These are phyloP conservation scores for Trachelus stipa DNA, from an alignment of 2,888 invertebrate species.

Conservation along the genomic window DNA sequence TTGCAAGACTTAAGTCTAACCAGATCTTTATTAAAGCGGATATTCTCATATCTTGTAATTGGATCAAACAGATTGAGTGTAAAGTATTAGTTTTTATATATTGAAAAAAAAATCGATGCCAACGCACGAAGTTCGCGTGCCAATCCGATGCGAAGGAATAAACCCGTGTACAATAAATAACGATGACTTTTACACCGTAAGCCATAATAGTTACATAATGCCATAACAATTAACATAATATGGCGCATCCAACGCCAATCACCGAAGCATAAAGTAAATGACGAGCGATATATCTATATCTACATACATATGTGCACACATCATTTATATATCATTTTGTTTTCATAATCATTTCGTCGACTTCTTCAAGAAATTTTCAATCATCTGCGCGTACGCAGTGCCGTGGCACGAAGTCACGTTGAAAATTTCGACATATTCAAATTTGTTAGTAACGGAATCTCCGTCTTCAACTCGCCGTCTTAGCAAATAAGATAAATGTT, in stretches of 20 bases:
- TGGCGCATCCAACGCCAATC: constrained; percentile 25
- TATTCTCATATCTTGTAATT: not conserved
- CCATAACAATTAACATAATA: constrained; percentile 62
- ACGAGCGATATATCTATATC: constrained; percentile 25
- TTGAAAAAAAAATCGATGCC: not conserved
- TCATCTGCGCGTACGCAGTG: not conserved
- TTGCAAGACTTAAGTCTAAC: not conserved
- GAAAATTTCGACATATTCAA: not conserved
- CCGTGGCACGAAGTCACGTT: not conserved
- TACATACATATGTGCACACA: not conserved
- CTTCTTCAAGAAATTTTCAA: not conserved
- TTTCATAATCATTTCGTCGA: not conserved
- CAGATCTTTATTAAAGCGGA: not conserved
- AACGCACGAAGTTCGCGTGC: not conserved
- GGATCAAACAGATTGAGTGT: not conserved
- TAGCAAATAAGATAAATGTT: not conserved
- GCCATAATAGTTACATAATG: constrained; percentile 65
- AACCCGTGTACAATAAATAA: constrained; percentile 53
- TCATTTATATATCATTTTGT: not conserved
- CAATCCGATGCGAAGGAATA: not conserved
- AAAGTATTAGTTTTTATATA: not conserved
- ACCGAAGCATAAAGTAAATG: constrained; percentile 30
- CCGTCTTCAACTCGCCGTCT: not conserved
- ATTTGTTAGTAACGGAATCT: not conserved
- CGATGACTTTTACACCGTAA: constrained; percentile 46